Base-by-base conservation (phyloP, 2,113 vertebrate genomes). In the Epinephelus cyanopodus region DNA sequence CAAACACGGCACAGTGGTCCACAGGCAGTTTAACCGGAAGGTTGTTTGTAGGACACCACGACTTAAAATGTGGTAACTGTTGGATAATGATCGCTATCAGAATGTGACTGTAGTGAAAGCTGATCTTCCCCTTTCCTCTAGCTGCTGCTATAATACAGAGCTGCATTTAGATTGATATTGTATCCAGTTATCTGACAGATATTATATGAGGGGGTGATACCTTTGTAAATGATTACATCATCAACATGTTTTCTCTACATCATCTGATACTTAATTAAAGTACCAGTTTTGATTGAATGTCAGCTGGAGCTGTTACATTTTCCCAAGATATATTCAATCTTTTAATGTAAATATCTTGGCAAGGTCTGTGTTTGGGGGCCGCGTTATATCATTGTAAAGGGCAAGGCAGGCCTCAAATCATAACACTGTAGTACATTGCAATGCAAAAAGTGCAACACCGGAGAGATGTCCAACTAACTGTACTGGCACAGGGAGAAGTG, bases 41-140 rank as follows among this genome's bases (percentile, higher is more conserved):
- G 95, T 95, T 92, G 89, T 93, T 92, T 93, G 88, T 92, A 94
- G 95, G 92, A 93, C 92, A 85, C 57, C 64, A 72, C 61, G 73
- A 71, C 62, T 57, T 81, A 77, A 83, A 88, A 83, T 82, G 50
- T 73, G 52, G 37, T 19, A 61, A 86, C 64, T 74, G 29, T 56
- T 82, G 68, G 75, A 85, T 74, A 77, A 74, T 69, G 18, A 47
- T 69, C 15, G 13, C 52, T 48, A 45, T 73, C 52, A 69, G 29
- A 73, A 45, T 79, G 57, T 47, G 65, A 45, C 23, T 11, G 21
- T 52, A 25, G 56, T 39, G 33, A 62, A 80, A 23, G 27, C 27
- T 57, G 33, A 71, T 42, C 29, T 29, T 2, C 25, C 2, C 1
- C 9, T 63, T 53, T 54, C 65, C 17, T 74, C 48, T 72, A 47